These are phyloP conservation scores for Trissolcus basalis DNA, from an alignment of 1,140 invertebrate genomes.

Conservation along the genomic window DNA sequence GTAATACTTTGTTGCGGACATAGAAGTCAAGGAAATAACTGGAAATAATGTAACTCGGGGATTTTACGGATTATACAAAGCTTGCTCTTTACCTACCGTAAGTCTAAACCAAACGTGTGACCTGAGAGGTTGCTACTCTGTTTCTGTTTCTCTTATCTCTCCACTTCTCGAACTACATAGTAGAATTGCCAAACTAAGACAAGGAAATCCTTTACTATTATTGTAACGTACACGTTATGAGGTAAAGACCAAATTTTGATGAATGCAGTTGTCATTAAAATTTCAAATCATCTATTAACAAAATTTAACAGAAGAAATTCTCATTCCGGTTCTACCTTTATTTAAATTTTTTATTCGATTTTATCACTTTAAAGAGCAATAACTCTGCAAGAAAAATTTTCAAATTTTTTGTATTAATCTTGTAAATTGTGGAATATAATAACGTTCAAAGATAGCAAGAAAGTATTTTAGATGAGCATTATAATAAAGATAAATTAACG, in stretches of 20 bases:
- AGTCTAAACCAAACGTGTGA: slow-evolving; percentile 44
- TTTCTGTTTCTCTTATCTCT: slow-evolving; percentile 49
- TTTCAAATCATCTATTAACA: too few species aligned
- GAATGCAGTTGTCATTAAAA: too few species aligned
- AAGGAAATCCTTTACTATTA: slow-evolving; percentile 32
- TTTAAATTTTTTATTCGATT: too few species aligned
- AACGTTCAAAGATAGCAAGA: too few species aligned
- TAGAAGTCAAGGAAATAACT: slow-evolving; percentile 50
- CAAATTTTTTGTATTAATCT: too few species aligned
- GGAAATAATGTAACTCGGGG: slow-evolving; percentile 48
- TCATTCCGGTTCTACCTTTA: too few species aligned
- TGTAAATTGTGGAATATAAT: too few species aligned
- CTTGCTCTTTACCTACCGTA: slow-evolving; percentile 39
- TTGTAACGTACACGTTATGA: slow-evolving; percentile 20
- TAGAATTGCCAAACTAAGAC: slow-evolving; percentile 24
- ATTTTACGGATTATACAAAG: slow-evolving; percentile 58
- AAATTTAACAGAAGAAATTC: slow-evolving; percentile 16
- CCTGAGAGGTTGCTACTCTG: slow-evolving; percentile 27
- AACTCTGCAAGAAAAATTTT: too few species aligned
- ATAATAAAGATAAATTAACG: too few species aligned
- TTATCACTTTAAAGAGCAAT: too few species aligned
- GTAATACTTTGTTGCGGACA: slow-evolving; percentile 47
- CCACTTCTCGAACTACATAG: slow-evolving; percentile 27
- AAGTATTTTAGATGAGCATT: too few species aligned
- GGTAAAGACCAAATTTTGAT: too few species aligned